A percentile compares a stretch with the other conserved stretches of the same genome.
These are phyloP conservation scores for Myotis yumanensis DNA, from an alignment of 2,113 vertebrate genomes.

Conservation along the genomic window DNA sequence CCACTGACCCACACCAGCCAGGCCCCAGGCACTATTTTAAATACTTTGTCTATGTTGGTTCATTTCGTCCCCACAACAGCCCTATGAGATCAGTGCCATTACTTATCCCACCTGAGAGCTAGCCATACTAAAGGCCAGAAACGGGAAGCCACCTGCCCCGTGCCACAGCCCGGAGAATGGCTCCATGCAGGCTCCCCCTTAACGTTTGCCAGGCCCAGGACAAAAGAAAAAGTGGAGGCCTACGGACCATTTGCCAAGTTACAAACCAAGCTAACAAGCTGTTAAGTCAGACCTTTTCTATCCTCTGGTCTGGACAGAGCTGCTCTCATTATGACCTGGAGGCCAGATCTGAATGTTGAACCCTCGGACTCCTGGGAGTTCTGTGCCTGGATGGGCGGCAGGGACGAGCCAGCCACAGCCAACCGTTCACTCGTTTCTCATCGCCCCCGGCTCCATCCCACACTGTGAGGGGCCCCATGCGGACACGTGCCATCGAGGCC, in stretches of 20 bases:
- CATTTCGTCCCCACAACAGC: not conserved
- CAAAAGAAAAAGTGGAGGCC: not conserved
- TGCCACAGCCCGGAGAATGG: not conserved
- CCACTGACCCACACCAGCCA: no score
- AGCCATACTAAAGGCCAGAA: not conserved
- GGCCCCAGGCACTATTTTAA: no score
- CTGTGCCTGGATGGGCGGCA: not conserved
- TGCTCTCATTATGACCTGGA: not conserved
- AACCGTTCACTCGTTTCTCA: no score
- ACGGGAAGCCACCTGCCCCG: not conserved
- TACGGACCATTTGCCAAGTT: not conserved
- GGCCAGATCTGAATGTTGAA: no score
- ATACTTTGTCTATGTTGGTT: not conserved
- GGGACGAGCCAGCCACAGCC: fast-evolving
- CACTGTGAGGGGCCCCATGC: fast-evolving
- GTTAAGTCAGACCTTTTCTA: not conserved
- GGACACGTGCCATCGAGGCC: not conserved
- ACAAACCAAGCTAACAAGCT: not conserved
- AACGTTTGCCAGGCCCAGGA: not conserved
- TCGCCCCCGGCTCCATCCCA: fast-evolving
- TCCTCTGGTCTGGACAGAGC: not conserved
- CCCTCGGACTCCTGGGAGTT: not conserved
- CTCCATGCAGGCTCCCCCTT: fast-evolving
- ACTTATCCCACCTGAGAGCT: not conserved
- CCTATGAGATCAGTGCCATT: not conserved